phyloP scores from a whole-genome alignment of 2,888 invertebrate genomes.

The Eupithecia dodoneata region DNA sequence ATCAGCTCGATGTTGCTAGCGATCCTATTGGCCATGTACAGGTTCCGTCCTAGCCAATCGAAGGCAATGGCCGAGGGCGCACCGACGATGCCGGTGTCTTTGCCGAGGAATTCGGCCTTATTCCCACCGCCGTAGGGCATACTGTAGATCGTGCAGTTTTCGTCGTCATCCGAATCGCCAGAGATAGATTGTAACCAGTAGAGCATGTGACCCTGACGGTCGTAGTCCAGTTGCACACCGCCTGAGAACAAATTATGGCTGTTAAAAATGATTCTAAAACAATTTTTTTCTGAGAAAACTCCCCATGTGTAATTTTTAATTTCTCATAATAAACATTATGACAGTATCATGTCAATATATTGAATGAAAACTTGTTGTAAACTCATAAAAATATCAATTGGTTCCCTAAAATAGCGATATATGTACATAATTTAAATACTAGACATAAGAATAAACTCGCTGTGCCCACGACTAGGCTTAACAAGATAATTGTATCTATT shows the following conservation, averaged over 20 bases:
- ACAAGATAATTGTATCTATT: too few relatives aligned
- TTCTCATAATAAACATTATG: too few relatives aligned
- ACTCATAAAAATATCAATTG: too few relatives aligned
- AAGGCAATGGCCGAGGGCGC: constrained; percentile 96
- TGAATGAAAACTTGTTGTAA: too few relatives aligned
- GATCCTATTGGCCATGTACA: constrained; percentile 95
- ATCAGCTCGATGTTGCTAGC: constrained; percentile 96
- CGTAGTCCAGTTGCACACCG: constrained; percentile 96
- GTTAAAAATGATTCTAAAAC: neutral
- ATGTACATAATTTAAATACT: too few relatives aligned
- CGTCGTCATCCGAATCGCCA: constrained; percentile 88
- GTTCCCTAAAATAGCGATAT: too few relatives aligned
- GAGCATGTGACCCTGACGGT: constrained; percentile 91
- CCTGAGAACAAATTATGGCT: constrained; percentile 74
- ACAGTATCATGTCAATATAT: too few relatives aligned
- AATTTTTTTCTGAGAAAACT: too few relatives aligned
- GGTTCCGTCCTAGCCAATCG: constrained; percentile 98
- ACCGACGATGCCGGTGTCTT: constrained; percentile 93
- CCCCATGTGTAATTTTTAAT: too few relatives aligned
- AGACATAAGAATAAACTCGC: too few relatives aligned
- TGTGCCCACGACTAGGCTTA: too few relatives aligned
- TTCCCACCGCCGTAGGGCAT: constrained; percentile 94
- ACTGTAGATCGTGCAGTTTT: constrained; percentile 93
- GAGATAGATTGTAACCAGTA: constrained; percentile 93
- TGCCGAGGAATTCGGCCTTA: constrained; percentile 88